Evolutionary conservation across 1,140 invertebrate genomes (phyloP).

Genomic region (Littorina saxatilis): DNA sequence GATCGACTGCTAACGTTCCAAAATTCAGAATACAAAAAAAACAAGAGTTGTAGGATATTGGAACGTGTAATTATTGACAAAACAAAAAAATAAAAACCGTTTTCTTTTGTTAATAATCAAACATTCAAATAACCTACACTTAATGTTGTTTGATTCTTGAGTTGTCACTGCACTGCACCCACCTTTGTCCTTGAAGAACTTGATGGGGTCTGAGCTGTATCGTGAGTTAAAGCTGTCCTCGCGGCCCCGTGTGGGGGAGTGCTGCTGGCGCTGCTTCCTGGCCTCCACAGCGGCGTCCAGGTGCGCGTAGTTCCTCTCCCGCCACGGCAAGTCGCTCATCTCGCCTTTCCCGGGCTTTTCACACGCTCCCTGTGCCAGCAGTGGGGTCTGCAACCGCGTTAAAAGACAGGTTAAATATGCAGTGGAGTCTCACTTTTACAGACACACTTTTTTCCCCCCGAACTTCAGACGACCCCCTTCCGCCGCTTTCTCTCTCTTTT

Average conservation of each 20-base stretch:
- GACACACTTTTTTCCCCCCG: too few species aligned
- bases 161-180: background rate
- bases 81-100: too few species aligned
- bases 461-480: too few species aligned
- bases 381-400: constrained; percentile 43
- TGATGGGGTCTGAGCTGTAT: constrained; percentile 85
- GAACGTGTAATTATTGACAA: too few species aligned
- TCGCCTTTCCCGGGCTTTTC: constrained; percentile 43
- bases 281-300: constrained; percentile 72
- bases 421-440: background rate
- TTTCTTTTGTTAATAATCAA: too few species aligned
- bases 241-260: constrained; percentile 79
- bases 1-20: too few species aligned
- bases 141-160: too few species aligned
- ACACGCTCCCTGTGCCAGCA: constrained; percentile 37
- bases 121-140: too few species aligned
- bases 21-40: too few species aligned
- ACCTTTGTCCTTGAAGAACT: constrained; percentile 75
- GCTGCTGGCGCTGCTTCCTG: constrained; percentile 59
- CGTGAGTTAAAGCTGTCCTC: constrained; percentile 80
- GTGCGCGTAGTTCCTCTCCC: constrained; percentile 75
- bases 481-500: too few species aligned
- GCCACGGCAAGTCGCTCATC: constrained; percentile 45
- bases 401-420: background rate
- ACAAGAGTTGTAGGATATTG: too few species aligned